Evolutionary conservation across 2,113 vertebrate species (phyloP), one percentile per base, ranked within the genome.

Genomic region (Microcebus lehilahytsara): DNA sequence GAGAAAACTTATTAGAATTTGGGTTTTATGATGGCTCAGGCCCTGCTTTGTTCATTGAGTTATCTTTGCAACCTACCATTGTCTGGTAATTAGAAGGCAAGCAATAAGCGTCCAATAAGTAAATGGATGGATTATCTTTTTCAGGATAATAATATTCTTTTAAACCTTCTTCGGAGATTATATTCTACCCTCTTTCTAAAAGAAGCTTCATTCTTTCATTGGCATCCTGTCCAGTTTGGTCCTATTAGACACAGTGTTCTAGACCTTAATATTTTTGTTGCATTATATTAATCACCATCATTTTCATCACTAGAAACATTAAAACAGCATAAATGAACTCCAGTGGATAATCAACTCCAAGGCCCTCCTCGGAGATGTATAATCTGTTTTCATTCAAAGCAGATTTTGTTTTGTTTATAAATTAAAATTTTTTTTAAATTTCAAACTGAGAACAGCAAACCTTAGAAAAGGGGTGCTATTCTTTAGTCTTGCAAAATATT

Each of bases 371-470:
- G 49, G 77, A 91, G 37, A 8, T 1, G 2, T 40, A 49, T 86
- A 40, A 19, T 32, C 20, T 87, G 16, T 80, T 93, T 75, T 64
- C 12, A 75, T 64, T 94, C 27, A 85, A 92, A 91, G 51, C 14
- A 86, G 53, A 87, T 87, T 79, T 58, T 53, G 67, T 93, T 92
- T 90, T 91, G 34, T 49, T 94, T 51, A 56, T 23, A 77, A 91
- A 77, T 91, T 88, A 72, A 83, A 83, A 86, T 95, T 14, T 3
- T 49, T 94, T 94, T 96, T 34, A 8, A 84, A 13, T 88, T 94
- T 93, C 72, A 89, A 96, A 72, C 72, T 88, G 32, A 62, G 51
- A 60, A 32, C 67, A 88, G 58, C 27, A 88, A 85, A 94, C 30
- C n/a, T 67, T 84, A 95, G 23, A 71, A 74, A 67, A 92, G 30